Evolutionary conservation across 2,113 vertebrate genomes (phyloP), one percentile per base, ranked within the genome.

Genomic region (Strigops habroptila): DNA sequence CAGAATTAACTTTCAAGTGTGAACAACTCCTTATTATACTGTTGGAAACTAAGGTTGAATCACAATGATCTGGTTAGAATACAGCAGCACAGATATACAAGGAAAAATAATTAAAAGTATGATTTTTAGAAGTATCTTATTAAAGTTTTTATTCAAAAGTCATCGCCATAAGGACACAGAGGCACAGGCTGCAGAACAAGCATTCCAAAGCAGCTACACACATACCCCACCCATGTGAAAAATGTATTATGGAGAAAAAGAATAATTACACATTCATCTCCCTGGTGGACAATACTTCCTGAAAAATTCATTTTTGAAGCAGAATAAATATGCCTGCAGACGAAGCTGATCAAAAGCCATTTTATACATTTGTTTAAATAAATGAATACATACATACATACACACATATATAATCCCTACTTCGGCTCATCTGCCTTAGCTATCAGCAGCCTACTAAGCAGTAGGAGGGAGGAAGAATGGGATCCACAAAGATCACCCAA

Each of bases 1-100:
- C 33, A 85, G 48, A 86, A 81, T 81, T 88, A 86, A 91, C 65
- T 82, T 91, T 71, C 73, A 91, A 86, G 30, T 83, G 69, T 86
- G 85, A 94, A 77, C 27, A 88, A 88, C 28, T 55, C n/a, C 23
- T 74, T 80, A 67, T 76, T 91, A 69, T 8, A 4, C 15, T 79
- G 21, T 52, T 81, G 22, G 53, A 94, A 93, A 76, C 14, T 35
- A 33, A 68, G 27, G 8, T 12, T 84, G 79, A 86, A 94, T 83
- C 78, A 49, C n/a, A 77, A 83, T 35, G 23, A 86, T 33, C 21
- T 86, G 24, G 60, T 77, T 41, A 74, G 28, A 91, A 74, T 57
- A 86, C 6, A 80, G 64, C 17, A 62, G 28, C 64, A 68, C 6
- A 71, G 17, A 59, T 4, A 70, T 3, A 83, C 31, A 46, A 69